These are phyloP conservation scores for Eucera pruinosa DNA, from an alignment of 2,888 invertebrate species.

Conservation along the genomic window DNA sequence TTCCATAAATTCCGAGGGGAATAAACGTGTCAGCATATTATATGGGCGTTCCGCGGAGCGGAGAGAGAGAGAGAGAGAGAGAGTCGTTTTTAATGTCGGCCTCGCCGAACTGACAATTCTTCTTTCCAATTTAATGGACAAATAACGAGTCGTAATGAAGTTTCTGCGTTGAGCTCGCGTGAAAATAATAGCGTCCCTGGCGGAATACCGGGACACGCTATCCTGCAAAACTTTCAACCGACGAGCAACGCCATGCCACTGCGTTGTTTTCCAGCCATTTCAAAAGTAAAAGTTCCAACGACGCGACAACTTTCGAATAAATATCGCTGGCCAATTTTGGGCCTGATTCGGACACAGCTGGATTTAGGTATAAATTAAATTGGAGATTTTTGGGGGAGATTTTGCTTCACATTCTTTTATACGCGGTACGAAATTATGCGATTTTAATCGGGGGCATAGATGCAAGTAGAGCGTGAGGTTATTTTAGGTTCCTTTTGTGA, in stretches of 20 bases:
- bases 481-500: too few relatives aligned
- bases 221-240: background rate
- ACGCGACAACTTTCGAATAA: background rate
- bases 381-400: too few relatives aligned
- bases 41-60: slow-evolving; percentile 10
- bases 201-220: background rate
- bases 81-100: slow-evolving; percentile 30
- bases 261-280: too few relatives aligned
- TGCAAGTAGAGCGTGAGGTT: too few relatives aligned
- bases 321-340: background rate
- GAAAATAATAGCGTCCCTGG: slow-evolving; percentile 19
- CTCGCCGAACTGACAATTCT: slow-evolving; percentile 37
- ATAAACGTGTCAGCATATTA: slow-evolving; percentile 55
- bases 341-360: too few relatives aligned
- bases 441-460: too few relatives aligned
- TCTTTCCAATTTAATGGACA: slow-evolving; percentile 45
- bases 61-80: background rate
- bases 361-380: too few relatives aligned
- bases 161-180: slow-evolving; percentile 18
- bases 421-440: too few relatives aligned
- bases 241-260: too few relatives aligned
- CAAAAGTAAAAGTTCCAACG: slow-evolving; percentile 12
- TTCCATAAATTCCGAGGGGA: slow-evolving; percentile 59
- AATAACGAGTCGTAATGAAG: slow-evolving; percentile 53
- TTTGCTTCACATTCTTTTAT: too few relatives aligned